Conservation (phyloP, 2,888 invertebrate species). For the Timema podura region DNA sequence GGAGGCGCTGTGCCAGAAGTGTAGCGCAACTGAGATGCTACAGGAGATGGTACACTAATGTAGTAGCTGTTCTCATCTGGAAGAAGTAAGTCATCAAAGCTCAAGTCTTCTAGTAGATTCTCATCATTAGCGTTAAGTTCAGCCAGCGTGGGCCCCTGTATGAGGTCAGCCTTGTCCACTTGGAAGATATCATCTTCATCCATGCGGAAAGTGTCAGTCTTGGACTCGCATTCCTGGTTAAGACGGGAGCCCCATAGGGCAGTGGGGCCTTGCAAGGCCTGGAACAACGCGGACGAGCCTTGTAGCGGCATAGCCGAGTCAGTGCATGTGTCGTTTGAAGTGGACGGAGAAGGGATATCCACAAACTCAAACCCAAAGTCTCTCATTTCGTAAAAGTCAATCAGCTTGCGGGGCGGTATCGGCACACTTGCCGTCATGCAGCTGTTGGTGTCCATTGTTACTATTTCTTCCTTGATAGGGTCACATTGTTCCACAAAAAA, state of each 20-base stretch:
- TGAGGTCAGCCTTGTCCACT: conserved; percentile 74
- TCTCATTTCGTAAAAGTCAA: conserved; percentile 41
- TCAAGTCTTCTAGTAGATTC: conserved; percentile 74
- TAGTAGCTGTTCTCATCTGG: conserved; percentile 62
- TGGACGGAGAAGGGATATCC: conserved; percentile 53
- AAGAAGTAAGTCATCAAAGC: conserved; percentile 76
- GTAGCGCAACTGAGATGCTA: conserved; percentile 11
- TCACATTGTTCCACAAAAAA: conserved; percentile 60
- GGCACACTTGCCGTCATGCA: conserved; percentile 58
- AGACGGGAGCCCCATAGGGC: conserved; percentile 42
- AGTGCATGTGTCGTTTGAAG: conserved; percentile 38
- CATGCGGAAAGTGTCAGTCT: conserved; percentile 57
- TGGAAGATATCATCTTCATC: conserved; percentile 83
- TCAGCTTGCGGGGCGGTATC: conserved; percentile 55
- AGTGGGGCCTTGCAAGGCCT: conserved; percentile 46
- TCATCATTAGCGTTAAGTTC: conserved; percentile 84
- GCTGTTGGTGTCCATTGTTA: conserved; percentile 44
- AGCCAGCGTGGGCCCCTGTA: conserved; percentile 77
- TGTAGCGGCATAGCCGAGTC: conserved; percentile 40
- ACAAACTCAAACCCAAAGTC: conserved; percentile 57
- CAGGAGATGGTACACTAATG: conserved; percentile 42
- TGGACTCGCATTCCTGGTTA: conserved; percentile 20
- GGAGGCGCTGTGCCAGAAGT: conserved; percentile 36
- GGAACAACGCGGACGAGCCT: conserved; percentile 44
- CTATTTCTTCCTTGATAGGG: conserved; percentile 59